Evolutionary conservation across 2,888 invertebrate genomes (phyloP).

Genomic region (Drosophila nigricruria): DNA sequence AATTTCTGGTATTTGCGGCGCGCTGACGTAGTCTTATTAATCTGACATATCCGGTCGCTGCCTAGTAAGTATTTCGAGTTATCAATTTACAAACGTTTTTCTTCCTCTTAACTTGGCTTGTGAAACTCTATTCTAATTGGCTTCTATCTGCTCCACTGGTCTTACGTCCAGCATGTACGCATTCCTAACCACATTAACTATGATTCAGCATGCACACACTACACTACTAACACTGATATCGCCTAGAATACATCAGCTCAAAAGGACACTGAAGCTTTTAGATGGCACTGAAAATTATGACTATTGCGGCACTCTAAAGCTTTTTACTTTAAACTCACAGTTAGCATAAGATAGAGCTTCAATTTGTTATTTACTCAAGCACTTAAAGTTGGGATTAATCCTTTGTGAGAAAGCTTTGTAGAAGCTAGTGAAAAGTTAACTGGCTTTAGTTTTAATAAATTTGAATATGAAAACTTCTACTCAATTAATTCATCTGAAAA

Average conservation of each 20-base stretch:
- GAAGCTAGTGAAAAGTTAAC: neutral
- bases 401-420: neutral
- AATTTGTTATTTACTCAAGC: neutral
- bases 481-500: too few species aligned
- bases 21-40: constrained; percentile 44
- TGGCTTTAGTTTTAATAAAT: neutral
- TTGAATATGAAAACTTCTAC: too few species aligned
- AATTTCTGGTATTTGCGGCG: constrained; percentile 52
- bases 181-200: constrained; percentile 32
- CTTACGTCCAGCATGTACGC: constrained; percentile 41
- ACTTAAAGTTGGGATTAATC: neutral
- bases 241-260: neutral
- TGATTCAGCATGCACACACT: constrained; percentile 1
- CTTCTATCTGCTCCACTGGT: constrained; percentile 44
- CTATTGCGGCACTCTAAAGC: neutral
- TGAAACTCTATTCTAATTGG: constrained; percentile 38
- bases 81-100: constrained; percentile 20
- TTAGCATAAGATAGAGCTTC: neutral
- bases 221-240: constrained; percentile 22
- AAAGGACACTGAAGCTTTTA: neutral
- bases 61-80: constrained; percentile 55
- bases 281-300: neutral
- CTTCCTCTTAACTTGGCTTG: constrained; percentile 41
- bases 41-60: constrained; percentile 39
- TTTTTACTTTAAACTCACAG: neutral